Base-by-base conservation (phyloP, 2,888 invertebrate genomes). In the Taphrorychus bicolor region DNA sequence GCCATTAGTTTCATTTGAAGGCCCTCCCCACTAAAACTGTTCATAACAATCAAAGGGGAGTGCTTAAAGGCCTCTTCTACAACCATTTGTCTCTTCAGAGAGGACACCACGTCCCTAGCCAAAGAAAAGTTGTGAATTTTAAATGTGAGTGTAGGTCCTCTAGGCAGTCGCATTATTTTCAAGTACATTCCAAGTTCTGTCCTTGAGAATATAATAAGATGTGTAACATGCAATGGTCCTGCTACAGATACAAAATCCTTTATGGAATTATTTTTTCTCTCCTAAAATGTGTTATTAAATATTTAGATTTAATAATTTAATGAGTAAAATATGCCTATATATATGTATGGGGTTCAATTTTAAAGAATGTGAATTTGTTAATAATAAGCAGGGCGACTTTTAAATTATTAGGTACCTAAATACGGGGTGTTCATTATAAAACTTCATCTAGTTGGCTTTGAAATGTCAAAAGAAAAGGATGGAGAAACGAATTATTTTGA, bases 201-300 rank as follows among this genome's bases (percentile, higher is more conserved):
- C 78, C 91, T 91, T 0, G 97, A 94, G 77, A 98, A 94, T 70
- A 94, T 88, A 75, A 93, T 88, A 86, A 99, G 87, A 80, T 98
- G 97, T 0, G 95, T 92, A 0, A 99, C 97, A 79, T 98, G 96
- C 42, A 99, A 85, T 69, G 92, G 87, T 4, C 97, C 94, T 4
- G 98, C 94, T 57, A 98, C 86, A 2, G 93, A 91, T 0, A 98
- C 89, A 82, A 97, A 98, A 83, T 99, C 99, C 80, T 97, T 97
- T 42, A 99, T 88, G n/a, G 92, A 90, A 82, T 98, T 98, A 74
- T 90, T 91, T 80, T 93, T 95, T 59, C 91, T 87, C 77, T 93
- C 93, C 92, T 93, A 70, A 70, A 75, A 78, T 17, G n/a, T n/a
- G n/a, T n/a, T n/a, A n/a, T n/a, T n/a, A n/a, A n/a, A n/a, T n/a